Conservation (phyloP, 2,888 invertebrate genomes). For the Xanthorhoe spadicearia region DNA sequence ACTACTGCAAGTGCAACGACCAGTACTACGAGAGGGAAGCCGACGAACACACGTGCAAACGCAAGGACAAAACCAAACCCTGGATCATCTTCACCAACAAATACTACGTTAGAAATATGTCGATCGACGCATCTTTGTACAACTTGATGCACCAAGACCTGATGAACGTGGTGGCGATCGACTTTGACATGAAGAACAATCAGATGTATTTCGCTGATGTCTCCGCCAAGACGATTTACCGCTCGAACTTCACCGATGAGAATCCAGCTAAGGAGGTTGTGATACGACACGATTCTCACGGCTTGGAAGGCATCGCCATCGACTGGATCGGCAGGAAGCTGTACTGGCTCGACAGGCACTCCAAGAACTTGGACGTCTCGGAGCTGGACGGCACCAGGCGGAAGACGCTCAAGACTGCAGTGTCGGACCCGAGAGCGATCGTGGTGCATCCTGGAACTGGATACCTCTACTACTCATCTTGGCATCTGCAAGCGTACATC, state of each 20-base stretch:
- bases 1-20: slow-evolving; percentile 98
- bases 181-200: slow-evolving; percentile 93
- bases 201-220: slow-evolving; percentile 98
- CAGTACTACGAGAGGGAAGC: slow-evolving; percentile 93
- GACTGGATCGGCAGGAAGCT: slow-evolving; percentile 98
- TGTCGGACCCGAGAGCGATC: slow-evolving; percentile 97
- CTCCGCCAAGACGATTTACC: slow-evolving; percentile 96
- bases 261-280: slow-evolving; percentile 91
- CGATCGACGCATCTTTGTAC: slow-evolving; percentile 93
- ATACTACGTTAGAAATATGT: slow-evolving; percentile 98
- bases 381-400: slow-evolving; percentile 96
- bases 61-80: slow-evolving; percentile 91
- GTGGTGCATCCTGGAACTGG: slow-evolving; percentile 98
- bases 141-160: slow-evolving; percentile 96
- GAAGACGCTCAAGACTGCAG: slow-evolving; percentile 94
- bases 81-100: slow-evolving; percentile 98
- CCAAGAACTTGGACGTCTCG: slow-evolving; percentile 97
- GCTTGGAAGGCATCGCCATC: slow-evolving; percentile 98
- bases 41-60: slow-evolving; percentile 96
- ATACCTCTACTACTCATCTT: slow-evolving; percentile 97
- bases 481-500: slow-evolving; percentile 98
- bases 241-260: slow-evolving; percentile 86
- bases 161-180: slow-evolving; percentile 98
- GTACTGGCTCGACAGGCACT: slow-evolving; percentile 98
- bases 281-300: slow-evolving; percentile 96